Conservation (phyloP, 2,888 invertebrate species). For the Blastobasis adustella region DNA sequence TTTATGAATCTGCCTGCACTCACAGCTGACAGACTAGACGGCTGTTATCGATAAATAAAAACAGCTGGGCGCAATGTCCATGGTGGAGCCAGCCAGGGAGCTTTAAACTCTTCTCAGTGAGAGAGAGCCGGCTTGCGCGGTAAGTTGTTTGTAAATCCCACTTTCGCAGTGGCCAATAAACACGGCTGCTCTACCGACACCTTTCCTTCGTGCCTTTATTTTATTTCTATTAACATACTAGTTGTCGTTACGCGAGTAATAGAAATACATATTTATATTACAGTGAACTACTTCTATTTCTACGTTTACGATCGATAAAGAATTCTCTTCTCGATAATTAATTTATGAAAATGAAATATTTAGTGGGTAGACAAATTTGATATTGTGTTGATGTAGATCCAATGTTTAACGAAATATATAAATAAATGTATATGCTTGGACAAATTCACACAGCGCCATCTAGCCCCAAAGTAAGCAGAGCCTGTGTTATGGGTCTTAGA, state of each 20-base stretch:
- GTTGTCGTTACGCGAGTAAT: not conserved
- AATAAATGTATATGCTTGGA: not conserved
- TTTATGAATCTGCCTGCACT: too few relatives aligned
- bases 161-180: slow-evolving; percentile 29
- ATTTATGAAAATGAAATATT: too few relatives aligned
- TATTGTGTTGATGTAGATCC: not conserved
- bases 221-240: not conserved
- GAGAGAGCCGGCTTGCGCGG: slow-evolving; percentile 22
- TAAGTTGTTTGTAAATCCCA: slow-evolving; percentile 26
- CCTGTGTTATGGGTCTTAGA: too few relatives aligned
- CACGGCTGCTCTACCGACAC: slow-evolving; percentile 1
- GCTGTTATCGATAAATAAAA: too few relatives aligned
- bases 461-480: too few relatives aligned
- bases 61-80: not conserved
- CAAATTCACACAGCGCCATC: too few relatives aligned
- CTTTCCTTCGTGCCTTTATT: not conserved
- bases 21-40: too few relatives aligned
- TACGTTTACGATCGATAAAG: too few relatives aligned
- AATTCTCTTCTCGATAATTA: too few relatives aligned
- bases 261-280: not conserved
- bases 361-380: not conserved
- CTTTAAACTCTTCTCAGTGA: slow-evolving; percentile 3
- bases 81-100: not conserved
- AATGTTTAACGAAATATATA: not conserved
- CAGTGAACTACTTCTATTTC: not conserved